phyloP scores from a whole-genome alignment of 2,888 invertebrate species.

The Patella depressa region DNA sequence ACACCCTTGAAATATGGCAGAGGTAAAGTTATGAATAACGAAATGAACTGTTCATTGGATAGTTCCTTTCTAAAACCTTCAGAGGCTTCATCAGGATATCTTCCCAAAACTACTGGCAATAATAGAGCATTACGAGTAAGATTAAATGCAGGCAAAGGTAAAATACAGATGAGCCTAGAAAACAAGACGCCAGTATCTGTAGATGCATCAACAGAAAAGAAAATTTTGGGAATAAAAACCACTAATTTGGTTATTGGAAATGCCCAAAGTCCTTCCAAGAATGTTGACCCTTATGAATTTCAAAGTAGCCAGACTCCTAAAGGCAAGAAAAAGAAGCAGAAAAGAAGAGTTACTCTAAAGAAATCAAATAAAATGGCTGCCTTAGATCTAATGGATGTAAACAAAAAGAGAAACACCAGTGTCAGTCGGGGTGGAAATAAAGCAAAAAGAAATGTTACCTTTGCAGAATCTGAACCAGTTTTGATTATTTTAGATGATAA shows the following conservation, averaged over 20 bases:
- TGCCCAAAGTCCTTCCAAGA: neutral
- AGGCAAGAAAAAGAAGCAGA: slow-evolving; percentile 25
- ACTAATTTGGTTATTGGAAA: neutral
- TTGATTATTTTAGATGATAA: neutral
- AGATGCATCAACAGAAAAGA: slow-evolving; percentile 19
- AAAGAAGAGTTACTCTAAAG: slow-evolving; percentile 25
- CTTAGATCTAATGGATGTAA: slow-evolving; percentile 11
- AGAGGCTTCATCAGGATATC: neutral
- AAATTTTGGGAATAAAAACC: slow-evolving; percentile 1
- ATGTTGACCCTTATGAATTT: slow-evolving; percentile 58
- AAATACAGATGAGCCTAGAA: neutral
- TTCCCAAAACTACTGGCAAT: neutral
- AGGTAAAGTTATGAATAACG: neutral
- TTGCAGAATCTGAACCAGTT: slow-evolving; percentile 1
- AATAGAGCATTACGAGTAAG: neutral
- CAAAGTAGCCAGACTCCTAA: slow-evolving; percentile 48
- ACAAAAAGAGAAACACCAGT: slow-evolving; percentile 1
- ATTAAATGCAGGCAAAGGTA: neutral
- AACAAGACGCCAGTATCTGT: slow-evolving; percentile 14
- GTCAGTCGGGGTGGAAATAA: neutral
- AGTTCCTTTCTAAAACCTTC: neutral
- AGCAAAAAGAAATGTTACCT: neutral
- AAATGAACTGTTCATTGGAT: neutral
- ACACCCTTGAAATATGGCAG: slow-evolving; percentile 3
- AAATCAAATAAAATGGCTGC: slow-evolving; percentile 20